Percentiles rank a stretch among this genome's conserved stretches.
Evolutionary conservation across 1,140 invertebrate genomes (phyloP).

Genomic region (Cydia pomonella): DNA sequence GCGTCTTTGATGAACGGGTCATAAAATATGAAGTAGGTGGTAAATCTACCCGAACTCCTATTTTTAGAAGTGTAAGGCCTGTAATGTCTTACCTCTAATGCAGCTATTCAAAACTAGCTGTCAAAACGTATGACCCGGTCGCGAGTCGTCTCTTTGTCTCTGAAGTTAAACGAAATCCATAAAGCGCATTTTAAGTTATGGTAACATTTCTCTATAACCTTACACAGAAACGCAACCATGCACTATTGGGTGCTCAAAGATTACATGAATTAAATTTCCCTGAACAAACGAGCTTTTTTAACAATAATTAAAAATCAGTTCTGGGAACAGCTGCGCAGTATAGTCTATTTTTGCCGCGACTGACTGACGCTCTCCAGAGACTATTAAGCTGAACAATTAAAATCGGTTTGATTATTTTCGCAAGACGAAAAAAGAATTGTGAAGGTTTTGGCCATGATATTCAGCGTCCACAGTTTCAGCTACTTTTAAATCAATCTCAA

Average conservation of each 20-base stretch:
- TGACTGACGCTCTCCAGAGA: slow-evolving; percentile 48
- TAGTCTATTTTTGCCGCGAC: slow-evolving; percentile 50
- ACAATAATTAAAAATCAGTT: slow-evolving; percentile 31
- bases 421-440: slow-evolving; percentile 51
- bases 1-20: no score
- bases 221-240: not conserved
- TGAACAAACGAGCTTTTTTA: not conserved
- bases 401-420: slow-evolving; percentile 51
- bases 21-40: no score
- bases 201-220: no score
- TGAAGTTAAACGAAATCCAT: not conserved
- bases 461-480: not conserved
- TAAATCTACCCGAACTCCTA: no score
- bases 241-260: not conserved
- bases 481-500: not conserved
- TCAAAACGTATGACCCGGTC: no score
- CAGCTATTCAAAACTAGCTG: no score
- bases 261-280: not conserved
- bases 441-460: not conserved
- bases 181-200: not conserved
- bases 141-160: no score
- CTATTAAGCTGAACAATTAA: slow-evolving; percentile 49
- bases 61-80: no score
- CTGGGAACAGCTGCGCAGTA: slow-evolving; percentile 34
- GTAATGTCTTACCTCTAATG: no score